A percentile compares a stretch with the other conserved stretches of the same genome.
phyloP scores from a whole-genome alignment of 2,113 vertebrate species.

The Planiliza haematocheilus region DNA sequence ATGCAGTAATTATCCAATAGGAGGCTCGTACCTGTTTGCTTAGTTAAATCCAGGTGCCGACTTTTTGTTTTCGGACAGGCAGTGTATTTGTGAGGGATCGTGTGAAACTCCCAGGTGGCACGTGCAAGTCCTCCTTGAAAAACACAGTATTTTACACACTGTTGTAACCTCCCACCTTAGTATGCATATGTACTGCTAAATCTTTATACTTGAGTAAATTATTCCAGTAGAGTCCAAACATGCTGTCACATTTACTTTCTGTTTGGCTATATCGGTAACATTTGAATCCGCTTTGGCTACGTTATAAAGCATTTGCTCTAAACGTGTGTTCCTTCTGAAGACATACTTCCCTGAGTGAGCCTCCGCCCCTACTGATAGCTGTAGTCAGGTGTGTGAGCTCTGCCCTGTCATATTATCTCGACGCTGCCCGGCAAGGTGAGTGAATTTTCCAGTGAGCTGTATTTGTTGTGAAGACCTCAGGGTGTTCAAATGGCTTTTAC shows the following conservation, averaged over 20 bases:
- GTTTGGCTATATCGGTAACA: neutral
- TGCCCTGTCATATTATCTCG: slow-evolving; percentile 20
- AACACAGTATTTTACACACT: no score
- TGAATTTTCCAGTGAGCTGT: neutral
- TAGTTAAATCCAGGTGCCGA: no score
- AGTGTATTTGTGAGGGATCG: no score
- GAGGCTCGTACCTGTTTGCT: no score
- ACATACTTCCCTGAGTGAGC: neutral
- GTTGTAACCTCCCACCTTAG: no score
- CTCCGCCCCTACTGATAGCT: slow-evolving; percentile 44
- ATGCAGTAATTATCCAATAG: no score
- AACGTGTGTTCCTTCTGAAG: no score
- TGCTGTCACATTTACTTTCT: neutral
- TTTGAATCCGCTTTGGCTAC: neutral
- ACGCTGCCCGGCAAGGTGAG: slow-evolving; percentile 52
- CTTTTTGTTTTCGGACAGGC: no score
- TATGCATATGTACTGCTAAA: no score
- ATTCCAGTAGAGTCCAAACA: neutral
- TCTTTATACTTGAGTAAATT: neutral
- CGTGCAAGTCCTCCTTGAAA: no score
- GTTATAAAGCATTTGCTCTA: neutral
- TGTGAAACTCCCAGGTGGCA: no score
- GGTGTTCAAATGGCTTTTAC: neutral
- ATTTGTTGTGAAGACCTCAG: neutral
- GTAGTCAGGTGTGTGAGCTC: slow-evolving; percentile 10